Conservation (phyloP, 2,888 invertebrate species). For the Eugnorisma glareosa region DNA sequence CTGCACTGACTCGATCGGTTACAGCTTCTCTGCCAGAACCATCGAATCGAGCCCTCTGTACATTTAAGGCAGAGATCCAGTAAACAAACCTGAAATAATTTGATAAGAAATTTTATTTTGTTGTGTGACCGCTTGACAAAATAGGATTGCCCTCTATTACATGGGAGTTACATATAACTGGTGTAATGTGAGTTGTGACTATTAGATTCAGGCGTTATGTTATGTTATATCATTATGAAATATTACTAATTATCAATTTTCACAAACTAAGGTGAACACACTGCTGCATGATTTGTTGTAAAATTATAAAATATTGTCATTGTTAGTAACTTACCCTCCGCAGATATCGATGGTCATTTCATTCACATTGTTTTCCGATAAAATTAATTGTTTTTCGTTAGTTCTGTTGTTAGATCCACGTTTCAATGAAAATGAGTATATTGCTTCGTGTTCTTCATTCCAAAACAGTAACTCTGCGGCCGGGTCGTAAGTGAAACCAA, state of each 20-base stretch:
- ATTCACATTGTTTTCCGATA: neutral
- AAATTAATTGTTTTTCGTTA: neutral
- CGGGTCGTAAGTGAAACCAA: neutral
- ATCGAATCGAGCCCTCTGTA: neutral
- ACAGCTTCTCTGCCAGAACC: neutral
- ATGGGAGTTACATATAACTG: neutral
- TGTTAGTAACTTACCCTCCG: neutral
- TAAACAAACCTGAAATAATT: neutral
- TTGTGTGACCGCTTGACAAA: neutral
- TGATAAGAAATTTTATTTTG: neutral
- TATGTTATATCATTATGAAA: neutral
- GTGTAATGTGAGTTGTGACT: neutral
- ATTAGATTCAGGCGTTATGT: neutral
- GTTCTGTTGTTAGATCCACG: neutral
- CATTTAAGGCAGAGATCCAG: neutral
- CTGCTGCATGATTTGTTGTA: neutral
- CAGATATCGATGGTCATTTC: neutral
- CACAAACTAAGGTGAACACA: neutral
- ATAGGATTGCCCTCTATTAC: neutral
- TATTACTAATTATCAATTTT: neutral
- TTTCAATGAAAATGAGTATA: constrained; percentile 1
- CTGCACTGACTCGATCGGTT: neutral
- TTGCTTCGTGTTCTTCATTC: neutral
- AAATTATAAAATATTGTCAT: neutral
- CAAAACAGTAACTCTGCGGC: neutral